A percentile compares a stretch with the other conserved stretches of the same genome.
These are phyloP conservation scores for Patella caerulea DNA, from an alignment of 2,888 invertebrate genomes.

Conservation along the genomic window DNA sequence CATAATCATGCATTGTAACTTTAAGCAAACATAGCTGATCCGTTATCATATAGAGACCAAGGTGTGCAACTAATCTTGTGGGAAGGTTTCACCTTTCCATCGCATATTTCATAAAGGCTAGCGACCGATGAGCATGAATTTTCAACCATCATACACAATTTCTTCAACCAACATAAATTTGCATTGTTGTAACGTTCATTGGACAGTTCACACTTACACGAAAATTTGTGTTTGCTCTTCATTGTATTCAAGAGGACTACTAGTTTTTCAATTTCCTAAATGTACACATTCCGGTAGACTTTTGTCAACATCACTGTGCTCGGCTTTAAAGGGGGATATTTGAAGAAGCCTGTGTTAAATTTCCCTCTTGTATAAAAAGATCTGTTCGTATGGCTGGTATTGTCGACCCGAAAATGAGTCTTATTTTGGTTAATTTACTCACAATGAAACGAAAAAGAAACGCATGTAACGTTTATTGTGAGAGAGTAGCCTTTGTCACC, in stretches of 20 bases:
- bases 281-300: constrained; percentile 18
- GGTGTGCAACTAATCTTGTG: no score
- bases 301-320: constrained; percentile 17
- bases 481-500: neutral
- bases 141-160: constrained; percentile 6
- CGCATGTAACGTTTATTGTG: constrained; percentile 9
- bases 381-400: constrained; percentile 10
- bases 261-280: constrained; percentile 23
- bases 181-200: constrained; percentile 1
- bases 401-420: constrained; percentile 8
- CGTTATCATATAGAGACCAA: no score
- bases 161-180: constrained; percentile 7
- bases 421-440: constrained; percentile 8
- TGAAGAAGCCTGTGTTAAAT: constrained; percentile 16
- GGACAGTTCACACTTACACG: constrained; percentile 8
- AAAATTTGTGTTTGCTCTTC: constrained; percentile 1
- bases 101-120: no score
- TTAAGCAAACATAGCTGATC: no score
- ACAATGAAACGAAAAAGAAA: constrained; percentile 6
- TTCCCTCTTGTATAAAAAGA: constrained; percentile 9
- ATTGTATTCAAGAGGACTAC: constrained; percentile 2
- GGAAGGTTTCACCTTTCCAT: no score
- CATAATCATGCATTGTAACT: no score
- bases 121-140: neutral
- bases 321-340: constrained; percentile 7